Base-by-base conservation (phyloP, 2,888 invertebrate species). In the Meiosimyza platycephala region DNA sequence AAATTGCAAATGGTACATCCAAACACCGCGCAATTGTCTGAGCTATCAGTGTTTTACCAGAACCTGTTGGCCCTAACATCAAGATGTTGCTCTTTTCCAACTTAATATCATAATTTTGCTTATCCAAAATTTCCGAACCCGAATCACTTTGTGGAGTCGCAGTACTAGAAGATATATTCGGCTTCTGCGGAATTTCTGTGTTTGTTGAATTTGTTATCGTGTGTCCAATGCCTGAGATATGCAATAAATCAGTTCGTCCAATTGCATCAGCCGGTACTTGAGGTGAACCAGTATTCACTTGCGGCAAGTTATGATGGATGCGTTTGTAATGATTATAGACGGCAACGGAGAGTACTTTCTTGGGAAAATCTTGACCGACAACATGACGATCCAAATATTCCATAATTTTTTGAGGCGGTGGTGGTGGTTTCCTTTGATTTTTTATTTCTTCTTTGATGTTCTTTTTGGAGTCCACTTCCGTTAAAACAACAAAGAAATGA, bases 251-350 rank as follows among this genome's bases (percentile, higher is more conserved):
- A 11, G 85, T 83, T 3, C 87, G 81, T 1, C 84, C 83, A 78
- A 86, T 82, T 2, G 86, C 71, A 64, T 75, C 74, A 7, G 78
- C 11, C 13, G 74, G 16, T 70, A 75, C 33, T 85, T 79, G 78
- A 57, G 81, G 80, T 69, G 84, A 81, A 66, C 83, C 77, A 72
- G 52, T 75, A 47, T 75, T 55, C 74, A 86, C 90, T 74, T 86
- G 90, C 79, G 92, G 93, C 74, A 95, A 90, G 88, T 98, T 98
- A 88, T 98, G 97, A 87, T 95, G 95, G 83, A 99, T 96, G 81
- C 99, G 90, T 89, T 99, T 98, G 88, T 99, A 99, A 87, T 99
- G 99, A 89, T 99, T 98, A 89, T 99, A 99, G 1, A 99, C 99
- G 13, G 99, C 98, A 51, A 99, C 99, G 0, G 98, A 94, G 52